phyloP scores from a whole-genome alignment of 2,888 invertebrate genomes.

The Nomada ruficornis region DNA sequence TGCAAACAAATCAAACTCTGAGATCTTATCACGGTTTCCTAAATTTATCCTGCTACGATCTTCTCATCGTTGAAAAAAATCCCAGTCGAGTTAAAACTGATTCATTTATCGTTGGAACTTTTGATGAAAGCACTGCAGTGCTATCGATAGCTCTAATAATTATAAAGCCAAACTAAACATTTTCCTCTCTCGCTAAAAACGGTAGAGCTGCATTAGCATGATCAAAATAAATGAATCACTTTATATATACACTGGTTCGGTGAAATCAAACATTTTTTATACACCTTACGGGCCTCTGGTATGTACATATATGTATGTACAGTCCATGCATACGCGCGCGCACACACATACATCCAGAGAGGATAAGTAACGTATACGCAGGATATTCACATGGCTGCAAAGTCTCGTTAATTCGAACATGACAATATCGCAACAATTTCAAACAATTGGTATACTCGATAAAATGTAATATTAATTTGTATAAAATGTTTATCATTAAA shows the following conservation, averaged over 20 bases:
- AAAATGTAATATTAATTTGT: slow-evolving; percentile 1
- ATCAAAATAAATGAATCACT: slow-evolving; percentile 29
- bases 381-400: slow-evolving; percentile 25
- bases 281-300: slow-evolving; percentile 9
- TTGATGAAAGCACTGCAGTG: neutral
- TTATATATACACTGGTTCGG: slow-evolving; percentile 19
- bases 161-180: slow-evolving; percentile 9
- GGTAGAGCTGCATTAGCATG: neutral
- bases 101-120: neutral
- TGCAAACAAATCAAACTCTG: neutral
- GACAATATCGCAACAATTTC: neutral
- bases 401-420: slow-evolving; percentile 43
- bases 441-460: neutral
- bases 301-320: slow-evolving; percentile 48
- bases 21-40: neutral
- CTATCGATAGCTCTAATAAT: neutral
- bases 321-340: slow-evolving; percentile 1
- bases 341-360: neutral
- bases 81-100: neutral
- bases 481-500: neutral
- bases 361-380: slow-evolving; percentile 32
- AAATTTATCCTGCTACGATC: neutral
- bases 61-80: neutral
- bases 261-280: slow-evolving; percentile 54
- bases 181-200: neutral